Evolutionary conservation across 2,113 vertebrate species (phyloP).

Genomic region (Scytalopus superciliaris): DNA sequence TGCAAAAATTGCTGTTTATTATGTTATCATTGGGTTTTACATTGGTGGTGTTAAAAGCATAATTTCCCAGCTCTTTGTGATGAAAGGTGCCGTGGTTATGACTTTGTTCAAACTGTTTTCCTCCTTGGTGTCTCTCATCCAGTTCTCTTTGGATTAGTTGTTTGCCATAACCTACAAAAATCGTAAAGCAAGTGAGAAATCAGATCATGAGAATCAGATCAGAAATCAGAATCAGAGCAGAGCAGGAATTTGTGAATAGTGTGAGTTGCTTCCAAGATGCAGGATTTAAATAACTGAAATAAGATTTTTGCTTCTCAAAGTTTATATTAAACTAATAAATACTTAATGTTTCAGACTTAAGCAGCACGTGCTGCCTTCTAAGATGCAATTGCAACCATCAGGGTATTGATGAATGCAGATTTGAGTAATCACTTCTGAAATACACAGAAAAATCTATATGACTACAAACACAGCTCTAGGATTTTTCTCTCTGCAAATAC

Average conservation of each 20-base stretch:
- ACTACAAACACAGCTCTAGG: background rate
- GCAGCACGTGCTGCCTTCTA: background rate
- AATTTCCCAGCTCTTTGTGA: background rate
- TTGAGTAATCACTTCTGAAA: background rate
- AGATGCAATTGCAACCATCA: background rate
- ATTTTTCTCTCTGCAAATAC: background rate
- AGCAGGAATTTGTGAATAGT: background rate
- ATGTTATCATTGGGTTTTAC: background rate
- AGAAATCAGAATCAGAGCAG: no score
- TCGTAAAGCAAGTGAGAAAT: background rate
- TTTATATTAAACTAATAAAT: background rate
- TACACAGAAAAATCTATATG: background rate
- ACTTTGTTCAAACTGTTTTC: conserved; percentile 1
- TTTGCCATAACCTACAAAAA: conserved; percentile 46
- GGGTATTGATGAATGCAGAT: background rate
- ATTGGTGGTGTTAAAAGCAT: background rate
- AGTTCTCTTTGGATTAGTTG: conserved; percentile 23
- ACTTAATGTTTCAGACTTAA: background rate
- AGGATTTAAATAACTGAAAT: background rate
- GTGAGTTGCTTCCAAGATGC: background rate
- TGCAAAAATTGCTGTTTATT: background rate
- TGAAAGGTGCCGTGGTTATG: background rate
- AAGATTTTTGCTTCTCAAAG: background rate
- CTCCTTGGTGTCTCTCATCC: background rate
- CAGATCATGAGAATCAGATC: background rate